Evolutionary conservation across 1,140 invertebrate genomes (phyloP), one percentile per base, ranked within the genome.

Genomic region (Brachionus calyciflorus): DNA sequence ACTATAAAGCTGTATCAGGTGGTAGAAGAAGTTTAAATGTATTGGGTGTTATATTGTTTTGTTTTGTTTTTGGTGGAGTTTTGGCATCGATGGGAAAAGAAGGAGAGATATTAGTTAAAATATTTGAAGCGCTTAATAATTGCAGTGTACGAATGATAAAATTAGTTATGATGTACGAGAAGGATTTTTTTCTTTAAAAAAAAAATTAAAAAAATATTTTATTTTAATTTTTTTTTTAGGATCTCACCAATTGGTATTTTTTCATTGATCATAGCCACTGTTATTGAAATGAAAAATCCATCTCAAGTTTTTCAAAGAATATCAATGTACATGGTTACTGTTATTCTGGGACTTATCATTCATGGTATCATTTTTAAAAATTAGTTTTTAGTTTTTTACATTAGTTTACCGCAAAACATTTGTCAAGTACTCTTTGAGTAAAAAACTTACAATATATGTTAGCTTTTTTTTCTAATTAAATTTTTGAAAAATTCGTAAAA

Each of bases 311-410:
- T 77, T 30, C 10, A 19, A 21, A 21, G 24, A 69, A 77, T 85
- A 0, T 81, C 80, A 0, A 80, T 81, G 75, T 85, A 84, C 78
- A 81, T 82, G 78, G 63, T 81, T 7, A 82, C 83, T 0, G 83
- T 84, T 1, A 53, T 85, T 24, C 76, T 78, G 0, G 83, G 83
- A 0, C 79, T 84, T 5, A 78, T 78, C 3, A 80, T 84, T 3
- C 84, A 85, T 78, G 93, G 93, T 10, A 53, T 57, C 3, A 51
- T 37, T 49, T 21, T 40, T 17, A 51, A 33, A 65, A 33, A 24
- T 51, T 40, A 9, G 24, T 51, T 44, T 63, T 63, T 65, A 30
- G 41, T 65, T 44, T 24, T 41, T 51, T 33, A 10, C n/a, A n/a
- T 28, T 33, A 10, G 21, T 6, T 57, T 3, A 57, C 12, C 53